A percentile compares a stretch with the other conserved stretches of the same genome.
These are phyloP conservation scores for Diachrysia chrysitis DNA, from an alignment of 2,888 invertebrate species.

Conservation along the genomic window DNA sequence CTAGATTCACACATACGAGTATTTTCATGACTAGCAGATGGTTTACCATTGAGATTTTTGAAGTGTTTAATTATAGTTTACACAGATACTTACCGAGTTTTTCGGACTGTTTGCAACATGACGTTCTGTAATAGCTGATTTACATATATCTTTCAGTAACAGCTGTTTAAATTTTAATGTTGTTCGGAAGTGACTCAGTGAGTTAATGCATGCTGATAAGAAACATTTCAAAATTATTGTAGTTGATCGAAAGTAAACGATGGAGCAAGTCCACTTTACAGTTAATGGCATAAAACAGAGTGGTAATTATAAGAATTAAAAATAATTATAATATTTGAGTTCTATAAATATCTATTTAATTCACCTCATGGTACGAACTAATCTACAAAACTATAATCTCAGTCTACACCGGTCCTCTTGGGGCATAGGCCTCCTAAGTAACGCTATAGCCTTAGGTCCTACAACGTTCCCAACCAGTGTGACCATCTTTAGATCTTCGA, in stretches of 20 bases:
- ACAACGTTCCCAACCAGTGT: too few relatives aligned
- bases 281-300: slow-evolving; percentile 36
- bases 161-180: slow-evolving; percentile 4
- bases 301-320: slow-evolving; percentile 35
- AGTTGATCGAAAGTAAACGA: slow-evolving; percentile 11
- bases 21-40: too few relatives aligned
- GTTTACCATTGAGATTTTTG: too few relatives aligned
- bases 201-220: background rate
- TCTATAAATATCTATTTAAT: background rate
- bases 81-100: background rate
- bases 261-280: slow-evolving; percentile 45
- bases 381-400: too few relatives aligned
- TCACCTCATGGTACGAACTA: too few relatives aligned
- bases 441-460: too few relatives aligned
- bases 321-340: background rate
- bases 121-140: background rate
- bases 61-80: background rate
- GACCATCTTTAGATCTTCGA: too few relatives aligned
- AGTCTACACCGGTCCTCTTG: too few relatives aligned
- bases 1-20: too few relatives aligned
- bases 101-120: background rate
- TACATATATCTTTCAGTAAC: background rate
- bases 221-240: background rate
- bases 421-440: too few relatives aligned
- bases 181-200: background rate